Base-by-base conservation (phyloP, 2,797 vertebrate species). In the Macroramphosus scolopax region DNA sequence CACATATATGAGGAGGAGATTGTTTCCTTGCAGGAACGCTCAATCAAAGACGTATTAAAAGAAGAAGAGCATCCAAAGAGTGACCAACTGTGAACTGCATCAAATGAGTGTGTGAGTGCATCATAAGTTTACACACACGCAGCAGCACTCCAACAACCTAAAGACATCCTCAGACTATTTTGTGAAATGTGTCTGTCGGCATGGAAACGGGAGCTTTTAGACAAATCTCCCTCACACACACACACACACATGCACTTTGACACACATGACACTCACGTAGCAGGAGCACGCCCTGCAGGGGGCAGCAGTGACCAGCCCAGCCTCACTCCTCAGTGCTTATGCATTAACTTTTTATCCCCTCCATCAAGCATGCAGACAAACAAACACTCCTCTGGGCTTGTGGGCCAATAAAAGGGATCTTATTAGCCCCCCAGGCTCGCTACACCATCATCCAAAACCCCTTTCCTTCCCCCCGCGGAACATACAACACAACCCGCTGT, bases 221-320 rank as follows among this genome's bases (percentile, higher is more conserved):
- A n/a, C n/a, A n/a, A n/a, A n/a, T n/a, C n/a, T n/a, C n/a, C n/a
- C 16, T 10, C 36, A 12, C 16, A 8, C 15, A 15, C 30, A 16
- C 48, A 22, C 31, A n/a, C 13, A 18, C 14, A 26, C 37, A 36
- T n/a, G 26, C 30, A 38, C 25, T n/a, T n/a, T n/a, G n/a, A 36
- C 50, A 14, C 18, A 35, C 18, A 26, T 31, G 29, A 25, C 18
- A 47, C 35, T 48, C 51, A 63, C 4, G 46, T 0, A 11, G 20
- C 24, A 31, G n/a, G 17, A 44, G 25, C 34, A 54, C 49, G 67
- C 57, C 85, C 88, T 88, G 84, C 75, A 84, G 88, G 83, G 84
- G 88, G 88, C 86, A 89, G 85, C 79, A 89, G 80, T 74, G 75
- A 75, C 83, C 83, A 86, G 66, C 57, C 51, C 52, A 75, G 66